Conservation (phyloP, 2,888 invertebrate species). For the Hesperia comma region DNA sequence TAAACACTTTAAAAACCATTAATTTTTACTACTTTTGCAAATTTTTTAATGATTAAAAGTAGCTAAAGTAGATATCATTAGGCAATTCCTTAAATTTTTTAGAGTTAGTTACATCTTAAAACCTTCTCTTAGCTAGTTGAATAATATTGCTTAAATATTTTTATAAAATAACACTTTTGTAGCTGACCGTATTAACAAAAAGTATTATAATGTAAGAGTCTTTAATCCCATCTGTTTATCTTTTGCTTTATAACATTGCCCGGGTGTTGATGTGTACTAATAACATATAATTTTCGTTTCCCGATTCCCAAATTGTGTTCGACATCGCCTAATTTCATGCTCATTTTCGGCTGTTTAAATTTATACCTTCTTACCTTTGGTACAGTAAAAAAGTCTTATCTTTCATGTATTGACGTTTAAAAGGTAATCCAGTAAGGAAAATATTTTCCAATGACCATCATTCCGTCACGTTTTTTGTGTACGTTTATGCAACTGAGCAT, state of each 20-base stretch:
- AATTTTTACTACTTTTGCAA: no score
- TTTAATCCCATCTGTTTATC: constrained; percentile 81
- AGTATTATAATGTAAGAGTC: constrained; percentile 76
- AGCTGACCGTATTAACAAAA: constrained; percentile 55
- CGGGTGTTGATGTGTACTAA: constrained; percentile 80
- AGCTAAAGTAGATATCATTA: no score
- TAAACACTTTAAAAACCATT: no score
- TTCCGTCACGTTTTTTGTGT: no score
- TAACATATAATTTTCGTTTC: constrained; percentile 79
- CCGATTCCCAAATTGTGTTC: constrained; percentile 77
- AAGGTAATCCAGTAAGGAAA: background rate
- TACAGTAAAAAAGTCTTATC: constrained; percentile 10
- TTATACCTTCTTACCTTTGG: constrained; percentile 47
- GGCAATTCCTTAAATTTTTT: no score
- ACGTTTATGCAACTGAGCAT: no score
- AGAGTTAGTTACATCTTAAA: no score
- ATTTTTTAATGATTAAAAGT: no score
- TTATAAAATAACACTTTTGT: background rate
- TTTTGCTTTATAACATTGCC: constrained; percentile 79
- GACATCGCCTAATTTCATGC: constrained; percentile 70
- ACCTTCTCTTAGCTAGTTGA: no score
- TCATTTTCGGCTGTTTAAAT: constrained; percentile 70
- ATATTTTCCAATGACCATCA: no score
- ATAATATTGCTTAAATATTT: background rate
- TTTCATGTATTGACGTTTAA: background rate